Conservation (phyloP, 2,113 vertebrate genomes). For the Lipophrys pholis region DNA sequence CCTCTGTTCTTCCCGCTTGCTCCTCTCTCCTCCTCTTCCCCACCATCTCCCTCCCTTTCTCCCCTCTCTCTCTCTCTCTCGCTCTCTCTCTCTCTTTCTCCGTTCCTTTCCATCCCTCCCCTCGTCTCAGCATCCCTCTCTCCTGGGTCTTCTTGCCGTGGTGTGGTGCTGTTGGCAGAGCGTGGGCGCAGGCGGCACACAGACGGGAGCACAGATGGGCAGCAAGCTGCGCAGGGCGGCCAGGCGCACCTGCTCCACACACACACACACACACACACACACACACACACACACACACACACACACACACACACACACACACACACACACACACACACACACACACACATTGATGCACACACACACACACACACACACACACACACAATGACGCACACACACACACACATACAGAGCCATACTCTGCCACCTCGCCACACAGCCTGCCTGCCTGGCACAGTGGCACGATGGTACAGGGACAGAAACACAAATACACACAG, state of each 20-base stretch:
- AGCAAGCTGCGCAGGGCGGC: conserved; percentile 84
- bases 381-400: conserved; percentile 23
- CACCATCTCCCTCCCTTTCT: conserved; percentile 4
- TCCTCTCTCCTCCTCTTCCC: conserved; percentile 12
- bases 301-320: conserved; percentile 9
- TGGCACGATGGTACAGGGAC: conserved; percentile 60
- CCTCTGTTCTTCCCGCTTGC: conserved; percentile 24
- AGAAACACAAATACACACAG: conserved; percentile 63
- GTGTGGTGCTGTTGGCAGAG: conserved; percentile 81
- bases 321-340: conserved; percentile 4
- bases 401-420: conserved; percentile 49
- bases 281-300: conserved; percentile 49
- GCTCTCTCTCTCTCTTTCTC: conserved; percentile 32
- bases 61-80: conserved; percentile 39
- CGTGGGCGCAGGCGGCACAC: conserved; percentile 83
- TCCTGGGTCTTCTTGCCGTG: conserved; percentile 79
- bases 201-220: conserved; percentile 88
- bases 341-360: conserved; percentile 30
- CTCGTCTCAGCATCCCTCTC: conserved; percentile 74
- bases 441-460: conserved; percentile 71
- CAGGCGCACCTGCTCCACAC: conserved; percentile 85
- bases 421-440: conserved; percentile 73
- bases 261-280: conserved; percentile 61
- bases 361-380: conserved; percentile 27
- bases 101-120: conserved; percentile 63